Evolutionary conservation across 2,888 invertebrate genomes (phyloP).

Genomic region (Octonoba sinensis): DNA sequence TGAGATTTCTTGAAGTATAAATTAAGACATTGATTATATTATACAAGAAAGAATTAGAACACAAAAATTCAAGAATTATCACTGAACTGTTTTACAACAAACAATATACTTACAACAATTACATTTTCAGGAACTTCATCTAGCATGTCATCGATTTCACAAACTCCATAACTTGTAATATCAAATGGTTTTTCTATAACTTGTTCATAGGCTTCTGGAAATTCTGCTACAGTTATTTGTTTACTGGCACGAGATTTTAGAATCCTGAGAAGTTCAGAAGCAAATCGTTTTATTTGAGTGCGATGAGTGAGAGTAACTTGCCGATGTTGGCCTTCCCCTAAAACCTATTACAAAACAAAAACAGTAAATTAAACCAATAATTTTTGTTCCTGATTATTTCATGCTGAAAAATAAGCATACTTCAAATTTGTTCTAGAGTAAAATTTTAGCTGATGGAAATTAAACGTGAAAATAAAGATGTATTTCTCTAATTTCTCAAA

Average conservation of each 20-base stretch:
- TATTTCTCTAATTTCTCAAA: no score
- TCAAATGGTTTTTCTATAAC: conserved; percentile 77
- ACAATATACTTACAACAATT: conserved; percentile 68
- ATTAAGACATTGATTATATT: no score
- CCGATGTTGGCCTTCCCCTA: conserved; percentile 90
- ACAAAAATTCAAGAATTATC: no score
- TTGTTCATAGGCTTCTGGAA: conserved; percentile 79
- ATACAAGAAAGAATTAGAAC: no score
- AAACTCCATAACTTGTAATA: conserved; percentile 82
- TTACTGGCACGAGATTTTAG: conserved; percentile 86
- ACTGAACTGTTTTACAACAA: no score
- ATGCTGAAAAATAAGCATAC: not conserved
- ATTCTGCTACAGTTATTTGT: conserved; percentile 78
- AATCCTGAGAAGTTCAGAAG: conserved; percentile 87
- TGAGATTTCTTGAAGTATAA: no score
- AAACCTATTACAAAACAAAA: conserved; percentile 76
- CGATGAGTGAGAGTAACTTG: conserved; percentile 89
- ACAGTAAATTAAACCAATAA: not conserved
- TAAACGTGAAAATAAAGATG: no score
- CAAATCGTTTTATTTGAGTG: conserved; percentile 90
- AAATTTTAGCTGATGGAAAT: no score
- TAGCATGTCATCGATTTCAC: conserved; percentile 81
- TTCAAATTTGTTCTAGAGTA: not conserved
- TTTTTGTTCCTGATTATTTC: not conserved
- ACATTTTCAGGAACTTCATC: conserved; percentile 71